Evolutionary conservation across 2,888 invertebrate species (phyloP).

Genomic region (Lasioglossum villosulum): DNA sequence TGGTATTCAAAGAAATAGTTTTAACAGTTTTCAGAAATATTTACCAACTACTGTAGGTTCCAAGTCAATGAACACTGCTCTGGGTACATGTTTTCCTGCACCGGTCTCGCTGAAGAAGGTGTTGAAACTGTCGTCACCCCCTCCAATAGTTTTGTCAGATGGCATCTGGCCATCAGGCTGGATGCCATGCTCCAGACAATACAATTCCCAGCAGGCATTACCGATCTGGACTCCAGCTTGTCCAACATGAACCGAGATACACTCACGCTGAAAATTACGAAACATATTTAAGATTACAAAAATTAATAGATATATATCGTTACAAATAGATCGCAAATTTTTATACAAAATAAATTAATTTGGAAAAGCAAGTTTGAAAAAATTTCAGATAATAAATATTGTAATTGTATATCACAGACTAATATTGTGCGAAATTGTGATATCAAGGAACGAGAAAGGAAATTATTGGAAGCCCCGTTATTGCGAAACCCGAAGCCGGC

Average conservation of each 20-base stretch:
- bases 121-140: conserved; percentile 97
- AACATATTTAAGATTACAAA: not conserved
- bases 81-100: conserved; percentile 98
- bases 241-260: conserved; percentile 92
- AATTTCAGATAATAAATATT: not conserved
- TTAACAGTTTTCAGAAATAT: conserved; percentile 55
- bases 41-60: conserved; percentile 96
- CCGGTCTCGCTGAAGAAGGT: conserved; percentile 98
- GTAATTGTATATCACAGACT: not conserved
- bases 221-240: conserved; percentile 96
- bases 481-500: conserved; percentile 56
- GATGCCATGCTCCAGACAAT: conserved; percentile 95
- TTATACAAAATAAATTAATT: not conserved
- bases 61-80: conserved; percentile 97
- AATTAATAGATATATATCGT: not conserved
- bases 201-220: conserved; percentile 95
- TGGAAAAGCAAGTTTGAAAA: not conserved
- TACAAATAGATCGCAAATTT: not conserved
- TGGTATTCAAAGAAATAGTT: not conserved
- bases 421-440: not conserved
- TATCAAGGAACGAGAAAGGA: not conserved
- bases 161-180: conserved; percentile 98
- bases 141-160: conserved; percentile 95
- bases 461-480: not conserved
- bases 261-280: conserved; percentile 88